Base-by-base conservation (phyloP, 2,888 invertebrate genomes). In the Diaphora mendica region DNA sequence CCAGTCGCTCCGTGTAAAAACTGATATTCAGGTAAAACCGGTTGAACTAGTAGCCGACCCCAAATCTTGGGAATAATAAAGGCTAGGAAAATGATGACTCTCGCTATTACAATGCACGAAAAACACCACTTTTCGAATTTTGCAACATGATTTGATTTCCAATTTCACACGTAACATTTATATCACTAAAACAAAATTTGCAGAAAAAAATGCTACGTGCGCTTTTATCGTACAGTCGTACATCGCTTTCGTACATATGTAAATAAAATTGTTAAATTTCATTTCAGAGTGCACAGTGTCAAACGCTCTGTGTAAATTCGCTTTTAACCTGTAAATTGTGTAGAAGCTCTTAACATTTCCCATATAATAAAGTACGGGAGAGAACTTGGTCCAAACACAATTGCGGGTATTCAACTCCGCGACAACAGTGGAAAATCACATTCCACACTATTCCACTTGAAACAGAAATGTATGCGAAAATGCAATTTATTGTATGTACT, bases 331-430 rank as follows among this genome's bases (percentile, higher is more conserved):
- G 68, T 71, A 72, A 73, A 79, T 55, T 73, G 44, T 51, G 55
- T 35, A 51, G 33, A 42, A 39, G 51, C 76, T 78, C 80, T 79
- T 77, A 77, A 81, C 70, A 74, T 77, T 79, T 81, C 71, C 69
- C 71, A 75, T 74, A 74, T 70, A 77, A 70, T 81, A 72, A 74
- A 82, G 74, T 71, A 69, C 74, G 39, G 35, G 64, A 65, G 68
- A 67, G 42, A 80, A 76, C 71, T 78, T 74, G 35, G 59, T 35
- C 33, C 42, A 64, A 67, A 73, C 68, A 74, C 68, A 70, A 71
- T 72, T 71, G 74, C 17, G 72, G 72, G 67, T 71, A 77, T 77
- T 73, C 71, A 74, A 77, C 73, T 68, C 68, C 39, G 51, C 44
- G 64, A 68, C 71, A 71, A 64, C 67, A 51, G 68, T 44, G 65